phyloP scores from a whole-genome alignment of 1,140 invertebrate genomes.

The Trichogramma pretiosum region DNA sequence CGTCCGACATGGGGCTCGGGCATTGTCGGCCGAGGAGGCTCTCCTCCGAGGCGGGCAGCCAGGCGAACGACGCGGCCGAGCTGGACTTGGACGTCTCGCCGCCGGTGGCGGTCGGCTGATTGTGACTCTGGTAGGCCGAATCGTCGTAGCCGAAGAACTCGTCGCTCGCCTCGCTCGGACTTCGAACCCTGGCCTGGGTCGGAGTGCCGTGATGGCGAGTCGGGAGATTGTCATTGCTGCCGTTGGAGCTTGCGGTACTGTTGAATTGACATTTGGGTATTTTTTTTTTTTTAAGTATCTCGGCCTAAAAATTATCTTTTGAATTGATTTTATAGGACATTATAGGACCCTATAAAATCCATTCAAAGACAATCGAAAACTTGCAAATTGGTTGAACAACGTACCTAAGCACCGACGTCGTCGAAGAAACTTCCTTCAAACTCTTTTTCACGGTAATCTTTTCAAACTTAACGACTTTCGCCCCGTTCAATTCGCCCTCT shows the following conservation, averaged over 20 bases:
- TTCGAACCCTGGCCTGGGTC: background rate
- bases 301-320: too few species aligned
- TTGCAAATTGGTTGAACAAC: too few species aligned
- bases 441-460: constrained; percentile 55
- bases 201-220: too few species aligned
- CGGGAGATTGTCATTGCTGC: too few species aligned
- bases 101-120: too few species aligned
- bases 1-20: constrained; percentile 29
- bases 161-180: constrained; percentile 40
- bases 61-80: constrained; percentile 44
- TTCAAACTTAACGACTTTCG: constrained; percentile 59
- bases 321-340: too few species aligned
- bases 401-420: background rate
- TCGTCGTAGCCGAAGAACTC: constrained; percentile 46
- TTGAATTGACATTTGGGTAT: background rate
- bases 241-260: constrained; percentile 1
- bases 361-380: too few species aligned
- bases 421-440: constrained; percentile 42
- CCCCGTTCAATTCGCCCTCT: constrained; percentile 54
- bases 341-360: background rate
- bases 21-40: constrained; percentile 33
- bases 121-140: constrained; percentile 52
- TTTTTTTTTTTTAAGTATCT: background rate
- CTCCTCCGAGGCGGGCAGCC: constrained; percentile 54
- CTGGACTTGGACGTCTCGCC: constrained; percentile 43